A percentile compares a stretch with the other conserved stretches of the same genome.
Conservation (phyloP, 1,140 invertebrate species). For the Halesus radiatus region DNA sequence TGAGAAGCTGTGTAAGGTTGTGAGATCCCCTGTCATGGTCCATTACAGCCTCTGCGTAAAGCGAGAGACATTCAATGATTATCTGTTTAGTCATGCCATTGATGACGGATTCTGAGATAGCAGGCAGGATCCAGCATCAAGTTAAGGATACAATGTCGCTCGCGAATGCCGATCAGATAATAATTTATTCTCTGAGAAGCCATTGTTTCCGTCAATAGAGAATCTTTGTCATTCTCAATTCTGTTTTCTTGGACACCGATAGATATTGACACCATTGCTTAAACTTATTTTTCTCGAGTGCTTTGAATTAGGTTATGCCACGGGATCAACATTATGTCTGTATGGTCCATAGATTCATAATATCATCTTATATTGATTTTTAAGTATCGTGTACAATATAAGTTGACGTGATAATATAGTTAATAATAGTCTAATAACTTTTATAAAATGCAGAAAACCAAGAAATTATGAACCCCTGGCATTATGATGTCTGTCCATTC, state of each 20-base stretch:
- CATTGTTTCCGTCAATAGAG: constrained; percentile 14
- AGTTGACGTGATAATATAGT: too few species aligned
- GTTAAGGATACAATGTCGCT: constrained; percentile 6
- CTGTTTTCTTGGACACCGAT: not conserved
- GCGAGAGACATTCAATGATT: constrained; percentile 32
- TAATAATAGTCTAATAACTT: too few species aligned
- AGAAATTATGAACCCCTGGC: too few species aligned
- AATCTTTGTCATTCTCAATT: not conserved
- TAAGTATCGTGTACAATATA: too few species aligned
- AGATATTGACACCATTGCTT: not conserved
- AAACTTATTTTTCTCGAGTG: too few species aligned
- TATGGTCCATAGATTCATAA: too few species aligned
- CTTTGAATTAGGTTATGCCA: too few species aligned
- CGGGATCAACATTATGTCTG: too few species aligned
- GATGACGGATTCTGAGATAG: constrained; percentile 30
- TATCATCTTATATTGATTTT: too few species aligned
- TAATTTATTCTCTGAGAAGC: constrained; percentile 4
- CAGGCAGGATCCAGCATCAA: not conserved
- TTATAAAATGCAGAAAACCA: too few species aligned
- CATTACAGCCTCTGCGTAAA: constrained; percentile 37
- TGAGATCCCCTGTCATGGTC: constrained; percentile 21
- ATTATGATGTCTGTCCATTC: too few species aligned
- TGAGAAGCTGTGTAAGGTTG: constrained; percentile 9
- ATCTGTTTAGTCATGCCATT: constrained; percentile 42
- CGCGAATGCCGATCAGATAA: constrained; percentile 8